A percentile compares a stretch with the other conserved stretches of the same genome.
Conservation (phyloP, 2,888 invertebrate genomes). For the Celastrina argiolus region DNA sequence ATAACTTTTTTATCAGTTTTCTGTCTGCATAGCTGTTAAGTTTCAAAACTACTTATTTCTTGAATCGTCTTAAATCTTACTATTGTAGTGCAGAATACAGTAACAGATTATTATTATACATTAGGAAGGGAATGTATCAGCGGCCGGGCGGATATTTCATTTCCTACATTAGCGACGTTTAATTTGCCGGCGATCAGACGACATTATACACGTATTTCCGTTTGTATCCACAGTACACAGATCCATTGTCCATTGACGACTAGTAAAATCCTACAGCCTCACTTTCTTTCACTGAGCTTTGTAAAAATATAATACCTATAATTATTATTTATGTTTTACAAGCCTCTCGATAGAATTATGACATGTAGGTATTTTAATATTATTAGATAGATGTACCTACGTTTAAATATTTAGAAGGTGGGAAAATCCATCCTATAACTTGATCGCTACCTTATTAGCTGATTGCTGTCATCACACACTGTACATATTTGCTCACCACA, state of each 20-base stretch:
- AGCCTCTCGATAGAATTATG: too few relatives aligned
- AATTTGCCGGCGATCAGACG: conserved; percentile 26
- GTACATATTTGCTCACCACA: conserved; percentile 25
- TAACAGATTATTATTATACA: background rate
- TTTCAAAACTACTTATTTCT: too few relatives aligned
- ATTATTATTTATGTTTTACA: too few relatives aligned
- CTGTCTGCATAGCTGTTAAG: background rate
- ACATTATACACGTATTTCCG: conserved; percentile 10
- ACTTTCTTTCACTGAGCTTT: too few relatives aligned
- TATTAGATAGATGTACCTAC: too few relatives aligned
- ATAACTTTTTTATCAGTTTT: too few relatives aligned
- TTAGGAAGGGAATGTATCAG: background rate
- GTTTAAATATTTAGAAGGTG: background rate
- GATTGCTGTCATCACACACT: conserved; percentile 37
- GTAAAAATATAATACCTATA: too few relatives aligned
- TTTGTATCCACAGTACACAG: background rate
- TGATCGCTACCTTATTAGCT: conserved; percentile 32
- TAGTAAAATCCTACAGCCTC: too few relatives aligned
- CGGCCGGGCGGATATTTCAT: conserved; percentile 48
- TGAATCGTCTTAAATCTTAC: too few relatives aligned
- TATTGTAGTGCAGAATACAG: background rate
- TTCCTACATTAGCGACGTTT: conserved; percentile 42
- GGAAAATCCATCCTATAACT: conserved; percentile 37
- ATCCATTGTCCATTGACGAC: too few relatives aligned
- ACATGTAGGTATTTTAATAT: too few relatives aligned